These are phyloP conservation scores for Zaprionus vittiger DNA, from an alignment of 1,140 invertebrate species.

Conservation along the genomic window DNA sequence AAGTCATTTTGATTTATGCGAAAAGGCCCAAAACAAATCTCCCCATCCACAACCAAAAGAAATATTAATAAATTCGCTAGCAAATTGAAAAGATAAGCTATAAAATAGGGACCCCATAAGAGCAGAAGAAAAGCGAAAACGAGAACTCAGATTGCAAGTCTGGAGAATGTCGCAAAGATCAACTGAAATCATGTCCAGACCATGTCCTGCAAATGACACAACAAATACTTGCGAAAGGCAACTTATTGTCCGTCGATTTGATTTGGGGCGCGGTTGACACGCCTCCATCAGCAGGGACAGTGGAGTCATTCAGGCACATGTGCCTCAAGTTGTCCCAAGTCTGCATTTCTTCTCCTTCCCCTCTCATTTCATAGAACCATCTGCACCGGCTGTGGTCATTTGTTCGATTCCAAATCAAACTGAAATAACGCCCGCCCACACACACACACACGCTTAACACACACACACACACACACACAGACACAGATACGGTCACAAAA, in stretches of 20 bases:
- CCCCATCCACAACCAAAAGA: not conserved
- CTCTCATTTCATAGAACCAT: not conserved
- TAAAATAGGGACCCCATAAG: constrained; percentile 19
- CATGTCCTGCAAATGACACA: constrained; percentile 44
- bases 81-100: constrained; percentile 62
- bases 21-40: constrained; percentile 22
- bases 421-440: constrained; percentile 11
- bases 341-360: not conserved
- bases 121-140: not conserved
- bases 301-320: constrained; percentile 72
- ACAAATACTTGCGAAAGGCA: not conserved
- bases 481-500: not conserved
- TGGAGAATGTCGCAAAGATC: constrained; percentile 8
- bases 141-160: not conserved
- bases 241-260: constrained; percentile 45
- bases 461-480: not conserved
- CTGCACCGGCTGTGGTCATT: constrained; percentile 35
- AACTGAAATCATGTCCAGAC: constrained; percentile 3
- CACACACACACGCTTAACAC: not conserved
- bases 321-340: constrained; percentile 22
- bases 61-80: constrained; percentile 71
- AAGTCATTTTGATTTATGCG: constrained; percentile 61
- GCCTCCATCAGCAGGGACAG: constrained; percentile 41
- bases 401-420: constrained; percentile 26
- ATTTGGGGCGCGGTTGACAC: constrained; percentile 55